Percentiles rank a stretch among this genome's conserved stretches.
phyloP scores from a whole-genome alignment of 1,140 invertebrate species.

The Achroia grisella region DNA sequence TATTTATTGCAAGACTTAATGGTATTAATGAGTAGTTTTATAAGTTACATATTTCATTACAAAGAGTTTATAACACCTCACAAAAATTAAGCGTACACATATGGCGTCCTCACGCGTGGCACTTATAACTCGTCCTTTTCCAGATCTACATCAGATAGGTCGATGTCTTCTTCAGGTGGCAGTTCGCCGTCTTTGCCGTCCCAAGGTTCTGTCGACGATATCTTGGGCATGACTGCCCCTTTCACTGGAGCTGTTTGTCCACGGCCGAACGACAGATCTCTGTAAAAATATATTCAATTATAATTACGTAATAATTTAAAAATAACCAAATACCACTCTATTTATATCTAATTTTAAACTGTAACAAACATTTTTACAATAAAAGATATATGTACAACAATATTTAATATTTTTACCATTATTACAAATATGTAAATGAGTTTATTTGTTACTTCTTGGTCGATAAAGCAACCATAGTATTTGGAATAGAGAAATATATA shows the following conservation, averaged over 20 bases:
- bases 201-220: conserved; percentile 87
- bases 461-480: no score
- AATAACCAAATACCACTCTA: no score
- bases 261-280: conserved; percentile 95
- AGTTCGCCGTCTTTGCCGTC: conserved; percentile 97
- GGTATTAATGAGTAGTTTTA: no score
- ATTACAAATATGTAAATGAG: no score
- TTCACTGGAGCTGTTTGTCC: conserved; percentile 93
- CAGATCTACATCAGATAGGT: conserved; percentile 92
- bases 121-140: conserved; percentile 90
- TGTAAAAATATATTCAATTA: conserved; percentile 46
- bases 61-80: no score
- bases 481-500: no score
- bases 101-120: not conserved
- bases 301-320: not conserved
- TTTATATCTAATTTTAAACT: no score
- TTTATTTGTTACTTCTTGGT: no score
- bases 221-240: conserved; percentile 88
- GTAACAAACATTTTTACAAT: not conserved
- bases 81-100: no score
- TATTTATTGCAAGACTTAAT: no score
- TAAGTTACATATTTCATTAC: no score
- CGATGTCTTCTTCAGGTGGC: conserved; percentile 93
- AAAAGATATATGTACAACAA: not conserved
- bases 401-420: not conserved